These are phyloP conservation scores for Ganaspis sp. DNA, from an alignment of 1,140 invertebrate genomes.

Conservation along the genomic window DNA sequence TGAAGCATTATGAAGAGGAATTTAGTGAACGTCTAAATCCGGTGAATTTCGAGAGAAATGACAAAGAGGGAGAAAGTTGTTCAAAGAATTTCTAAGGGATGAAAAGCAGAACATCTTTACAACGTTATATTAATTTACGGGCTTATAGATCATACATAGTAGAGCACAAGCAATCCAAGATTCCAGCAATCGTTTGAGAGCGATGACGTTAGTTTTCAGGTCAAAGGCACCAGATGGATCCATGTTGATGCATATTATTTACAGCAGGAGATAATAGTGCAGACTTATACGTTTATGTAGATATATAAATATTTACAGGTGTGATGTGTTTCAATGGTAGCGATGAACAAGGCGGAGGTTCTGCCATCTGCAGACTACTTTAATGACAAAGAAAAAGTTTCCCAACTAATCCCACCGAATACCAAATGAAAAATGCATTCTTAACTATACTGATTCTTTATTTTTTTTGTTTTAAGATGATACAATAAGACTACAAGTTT, in stretches of 20 bases:
- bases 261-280: conserved; percentile 75
- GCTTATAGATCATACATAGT: conserved; percentile 59
- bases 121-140: conserved; percentile 51
- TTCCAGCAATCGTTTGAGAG: conserved; percentile 74
- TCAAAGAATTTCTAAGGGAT: conserved; percentile 2
- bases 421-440: conserved; percentile 6
- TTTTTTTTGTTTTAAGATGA: neutral
- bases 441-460: conserved; percentile 2
- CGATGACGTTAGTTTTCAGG: conserved; percentile 74
- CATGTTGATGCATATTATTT: conserved; percentile 75
- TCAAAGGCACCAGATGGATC: conserved; percentile 70
- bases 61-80: neutral
- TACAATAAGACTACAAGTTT: conserved; percentile 19
- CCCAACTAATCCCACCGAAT: neutral
- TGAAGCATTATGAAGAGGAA: neutral
- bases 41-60: neutral
- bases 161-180: conserved; percentile 75
- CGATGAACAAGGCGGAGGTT: conserved; percentile 78
- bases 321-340: conserved; percentile 78
- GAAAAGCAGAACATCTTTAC: conserved; percentile 41
- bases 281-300: conserved; percentile 77
- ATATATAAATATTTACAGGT: conserved; percentile 69
- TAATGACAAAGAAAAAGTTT: neutral
- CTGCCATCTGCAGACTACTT: conserved; percentile 51
- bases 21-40: neutral